Evolutionary conservation across 2,888 invertebrate genomes (phyloP), one percentile per base, ranked within the genome.

Genomic region (Ceramica pisi): DNA sequence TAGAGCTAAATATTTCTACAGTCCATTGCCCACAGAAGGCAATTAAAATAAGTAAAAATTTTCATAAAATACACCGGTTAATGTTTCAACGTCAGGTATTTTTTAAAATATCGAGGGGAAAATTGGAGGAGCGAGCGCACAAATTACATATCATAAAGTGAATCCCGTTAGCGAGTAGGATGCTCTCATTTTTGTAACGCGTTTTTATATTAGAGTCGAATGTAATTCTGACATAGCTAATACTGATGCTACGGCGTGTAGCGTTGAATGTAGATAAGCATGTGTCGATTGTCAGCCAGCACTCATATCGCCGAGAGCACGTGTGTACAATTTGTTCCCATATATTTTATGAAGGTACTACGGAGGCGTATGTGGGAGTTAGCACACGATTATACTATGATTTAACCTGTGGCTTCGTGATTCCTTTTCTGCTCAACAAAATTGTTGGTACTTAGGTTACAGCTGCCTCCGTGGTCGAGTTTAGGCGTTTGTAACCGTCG

Each of bases 131-230:
- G 70, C 72, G 80, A 63, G 75, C 48, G 69, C 38, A 65, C 55
- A 76, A 70, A 79, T 82, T 75, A 68, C 76, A 80, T 80, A 83
- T 83, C 81, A 80, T 74, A 74, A 80, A 80, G 68, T 80, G 80
- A 71, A 82, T 78, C 66, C 80, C 44, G 81, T 83, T 67, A 74
- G 75, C 74, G 62, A 79, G 61, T 73, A 59, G 68, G 76, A 56
- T 35, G 64, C 59, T 76, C 78, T 38, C 65, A 61, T 68, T 55
- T 60, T 41, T 61, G 56, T 71, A 71, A 76, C 59, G 38, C 67
- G 62, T 85, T 82, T 82, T 85, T 63, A 66, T 83, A 70, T 72
- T 75, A 80, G 55, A 65, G 60, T 65, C 51, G 71, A 76, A 71
- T 70, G 57, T 67, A 68, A 71, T 75, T 84, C 63, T 60, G 76